These are phyloP conservation scores for Rhodeus uyekii DNA, from an alignment of 2,797 vertebrate genomes.

Conservation along the genomic window DNA sequence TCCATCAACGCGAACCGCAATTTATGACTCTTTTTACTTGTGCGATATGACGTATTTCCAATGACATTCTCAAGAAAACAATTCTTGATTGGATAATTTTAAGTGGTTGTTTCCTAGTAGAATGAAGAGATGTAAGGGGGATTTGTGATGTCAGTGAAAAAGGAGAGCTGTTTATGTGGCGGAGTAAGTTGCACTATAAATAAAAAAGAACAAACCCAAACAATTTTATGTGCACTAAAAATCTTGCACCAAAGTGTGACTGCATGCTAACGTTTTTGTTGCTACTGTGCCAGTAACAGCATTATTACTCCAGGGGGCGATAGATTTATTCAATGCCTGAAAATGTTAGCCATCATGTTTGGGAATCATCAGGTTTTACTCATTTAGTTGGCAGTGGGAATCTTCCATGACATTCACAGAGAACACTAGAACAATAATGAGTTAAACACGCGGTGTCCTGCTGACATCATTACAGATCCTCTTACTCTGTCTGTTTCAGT, in stretches of 20 bases:
- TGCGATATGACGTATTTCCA: neutral
- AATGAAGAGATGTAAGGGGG: neutral
- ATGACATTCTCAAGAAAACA: neutral
- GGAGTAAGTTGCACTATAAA: neutral
- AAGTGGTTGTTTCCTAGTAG: neutral
- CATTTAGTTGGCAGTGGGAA: neutral
- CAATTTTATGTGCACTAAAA: neutral
- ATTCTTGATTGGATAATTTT: neutral
- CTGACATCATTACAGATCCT: constrained; percentile 5
- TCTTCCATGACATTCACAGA: neutral
- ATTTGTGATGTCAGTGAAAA: neutral
- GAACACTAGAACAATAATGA: constrained; percentile 14
- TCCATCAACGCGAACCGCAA: neutral
- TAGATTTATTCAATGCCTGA: neutral
- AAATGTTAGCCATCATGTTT: neutral
- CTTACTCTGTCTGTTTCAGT: neutral
- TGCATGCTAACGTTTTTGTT: neutral
- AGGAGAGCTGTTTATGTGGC: neutral
- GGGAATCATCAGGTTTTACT: neutral
- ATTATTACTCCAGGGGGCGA: neutral
- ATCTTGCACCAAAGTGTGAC: neutral
- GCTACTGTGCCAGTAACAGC: neutral
- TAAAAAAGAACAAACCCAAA: neutral
- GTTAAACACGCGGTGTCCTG: neutral
- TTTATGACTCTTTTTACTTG: no score